Evolutionary conservation across 2,113 vertebrate species (phyloP).

Genomic region (Choloepus hoffmanni): DNA sequence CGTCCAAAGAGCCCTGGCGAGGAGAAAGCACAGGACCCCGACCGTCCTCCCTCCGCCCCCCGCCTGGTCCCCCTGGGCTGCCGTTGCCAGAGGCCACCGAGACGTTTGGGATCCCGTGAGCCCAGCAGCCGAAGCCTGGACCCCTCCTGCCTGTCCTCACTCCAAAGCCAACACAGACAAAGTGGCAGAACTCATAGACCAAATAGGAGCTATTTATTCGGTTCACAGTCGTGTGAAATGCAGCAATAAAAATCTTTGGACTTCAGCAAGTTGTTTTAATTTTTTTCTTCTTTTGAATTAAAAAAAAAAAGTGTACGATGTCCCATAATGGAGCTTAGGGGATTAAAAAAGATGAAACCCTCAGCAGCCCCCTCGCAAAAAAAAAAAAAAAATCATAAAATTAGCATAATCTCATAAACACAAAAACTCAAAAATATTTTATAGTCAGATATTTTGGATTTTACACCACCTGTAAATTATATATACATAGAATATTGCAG

Average conservation of each 20-base stretch:
- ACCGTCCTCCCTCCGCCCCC: no score
- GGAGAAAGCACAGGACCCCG: background rate
- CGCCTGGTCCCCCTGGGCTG: background rate
- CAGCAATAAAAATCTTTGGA: constrained; percentile 99
- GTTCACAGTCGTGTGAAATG: constrained; percentile 99
- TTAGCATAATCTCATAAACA: constrained; percentile 86
- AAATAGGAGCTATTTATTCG: constrained; percentile 92
- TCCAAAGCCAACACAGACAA: constrained; percentile 78
- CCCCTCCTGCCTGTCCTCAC: constrained; percentile 77
- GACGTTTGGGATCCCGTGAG: no score
- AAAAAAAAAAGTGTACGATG: constrained; percentile 86
- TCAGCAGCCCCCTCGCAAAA: constrained; percentile 83
- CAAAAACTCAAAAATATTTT: constrained; percentile 85
- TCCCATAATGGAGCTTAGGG: constrained; percentile 88
- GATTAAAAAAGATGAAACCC: constrained; percentile 87
- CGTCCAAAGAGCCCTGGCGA: background rate
- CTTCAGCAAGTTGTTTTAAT: constrained; percentile 93
- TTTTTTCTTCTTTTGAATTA: constrained; percentile 87
- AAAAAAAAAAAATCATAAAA: constrained; percentile 84
- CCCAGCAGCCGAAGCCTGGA: background rate
- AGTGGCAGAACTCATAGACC: constrained; percentile 86
- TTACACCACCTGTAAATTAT: constrained; percentile 91
- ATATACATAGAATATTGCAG: constrained; percentile 96
- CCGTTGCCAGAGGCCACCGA: background rate
- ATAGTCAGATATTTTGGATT: constrained; percentile 88